phyloP scores from a whole-genome alignment of 1,140 invertebrate genomes.

The Rhopalosiphum maidis region DNA sequence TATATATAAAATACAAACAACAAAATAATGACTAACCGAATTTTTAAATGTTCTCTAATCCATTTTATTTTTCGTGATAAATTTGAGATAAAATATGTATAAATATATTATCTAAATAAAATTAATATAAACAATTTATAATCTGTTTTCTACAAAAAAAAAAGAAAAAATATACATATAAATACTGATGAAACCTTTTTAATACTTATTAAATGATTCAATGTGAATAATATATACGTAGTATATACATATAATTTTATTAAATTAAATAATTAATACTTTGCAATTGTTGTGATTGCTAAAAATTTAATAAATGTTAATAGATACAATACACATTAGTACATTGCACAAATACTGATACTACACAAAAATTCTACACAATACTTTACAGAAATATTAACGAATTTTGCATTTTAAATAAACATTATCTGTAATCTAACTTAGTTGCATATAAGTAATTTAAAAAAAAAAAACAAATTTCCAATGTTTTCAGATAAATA shows the following conservation, averaged over 20 bases:
- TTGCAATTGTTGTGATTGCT: neutral
- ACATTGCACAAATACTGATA: too few species aligned
- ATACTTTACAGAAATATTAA: neutral
- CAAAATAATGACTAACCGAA: neutral
- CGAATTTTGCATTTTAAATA: too few species aligned
- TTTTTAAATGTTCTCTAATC: neutral
- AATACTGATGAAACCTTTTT: neutral
- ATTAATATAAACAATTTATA: neutral
- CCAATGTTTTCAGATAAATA: neutral
- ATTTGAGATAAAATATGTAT: neutral
- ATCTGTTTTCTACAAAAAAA: neutral
- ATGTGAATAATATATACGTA: neutral
- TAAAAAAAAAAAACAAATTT: neutral
- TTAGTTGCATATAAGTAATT: neutral
- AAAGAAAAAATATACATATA: too few species aligned
- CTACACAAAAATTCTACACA: too few species aligned
- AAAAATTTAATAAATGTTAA: neutral
- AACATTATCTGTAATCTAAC: neutral
- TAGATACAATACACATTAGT: neutral
- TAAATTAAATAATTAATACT: too few species aligned
- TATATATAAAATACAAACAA: neutral
- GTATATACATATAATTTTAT: neutral
- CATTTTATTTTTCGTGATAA: neutral
- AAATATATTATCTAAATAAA: neutral
- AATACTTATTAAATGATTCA: neutral